Conservation (phyloP, 1,140 invertebrate genomes). For the Drosophila takahashii region DNA sequence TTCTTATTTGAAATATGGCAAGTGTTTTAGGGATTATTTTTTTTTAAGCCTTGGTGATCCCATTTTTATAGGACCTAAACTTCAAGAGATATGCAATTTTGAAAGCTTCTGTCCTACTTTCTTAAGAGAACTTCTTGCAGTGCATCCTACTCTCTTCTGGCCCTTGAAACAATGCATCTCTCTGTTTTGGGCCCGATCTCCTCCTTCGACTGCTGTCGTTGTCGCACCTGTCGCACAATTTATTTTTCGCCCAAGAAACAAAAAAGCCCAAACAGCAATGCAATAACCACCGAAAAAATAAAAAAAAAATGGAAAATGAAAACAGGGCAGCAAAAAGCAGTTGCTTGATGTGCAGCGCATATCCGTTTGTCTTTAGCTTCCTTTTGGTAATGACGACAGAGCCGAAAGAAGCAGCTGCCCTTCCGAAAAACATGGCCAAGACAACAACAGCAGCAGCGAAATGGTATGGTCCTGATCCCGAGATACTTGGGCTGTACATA, state of each 20-base stretch:
- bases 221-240: conserved; percentile 82
- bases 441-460: conserved; percentile 24
- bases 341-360: conserved; percentile 79
- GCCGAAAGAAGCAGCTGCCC: conserved; percentile 77
- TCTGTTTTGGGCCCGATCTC: conserved; percentile 4
- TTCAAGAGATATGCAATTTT: no score
- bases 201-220: conserved; percentile 56
- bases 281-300: conserved; percentile 58
- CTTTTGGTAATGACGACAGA: conserved; percentile 79
- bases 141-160: conserved; percentile 13
- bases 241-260: conserved; percentile 76
- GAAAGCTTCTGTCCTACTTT: no score
- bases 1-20: no score
- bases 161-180: conserved; percentile 7
- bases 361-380: conserved; percentile 83
- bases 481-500: conserved; percentile 55
- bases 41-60: no score
- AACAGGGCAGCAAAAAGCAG: conserved; percentile 58
- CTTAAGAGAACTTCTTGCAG: neutral
- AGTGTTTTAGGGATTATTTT: no score
- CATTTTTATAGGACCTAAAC: no score
- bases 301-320: conserved; percentile 22
- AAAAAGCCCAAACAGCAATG: conserved; percentile 70
- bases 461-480: conserved; percentile 50
- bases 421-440: conserved; percentile 31